Evolutionary conservation across 2,888 invertebrate species (phyloP).

Genomic region (Ctena decussata): DNA sequence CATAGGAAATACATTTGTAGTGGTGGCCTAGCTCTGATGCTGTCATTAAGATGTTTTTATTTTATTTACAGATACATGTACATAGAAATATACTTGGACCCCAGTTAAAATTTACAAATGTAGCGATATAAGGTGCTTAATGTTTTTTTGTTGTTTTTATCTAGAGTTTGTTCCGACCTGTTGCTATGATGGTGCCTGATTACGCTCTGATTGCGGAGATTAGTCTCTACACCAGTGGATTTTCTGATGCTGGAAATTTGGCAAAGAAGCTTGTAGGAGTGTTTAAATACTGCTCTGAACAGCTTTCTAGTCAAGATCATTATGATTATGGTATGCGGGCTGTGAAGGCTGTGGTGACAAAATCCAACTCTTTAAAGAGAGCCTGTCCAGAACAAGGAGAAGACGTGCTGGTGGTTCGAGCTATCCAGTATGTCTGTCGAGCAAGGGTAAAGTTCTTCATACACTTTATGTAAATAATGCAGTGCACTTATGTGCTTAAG

Average conservation of each 20-base stretch:
- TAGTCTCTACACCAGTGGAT: constrained; percentile 86
- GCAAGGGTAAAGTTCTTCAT: constrained; percentile 87
- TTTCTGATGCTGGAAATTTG: constrained; percentile 84
- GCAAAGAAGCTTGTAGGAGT: constrained; percentile 86
- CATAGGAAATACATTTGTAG: too few relatives aligned
- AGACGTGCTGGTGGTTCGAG: constrained; percentile 85
- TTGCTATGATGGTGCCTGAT: constrained; percentile 87
- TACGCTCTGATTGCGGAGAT: constrained; percentile 87
- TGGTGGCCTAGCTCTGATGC: too few relatives aligned
- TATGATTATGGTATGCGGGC: constrained; percentile 87
- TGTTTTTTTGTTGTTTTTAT: too few relatives aligned
- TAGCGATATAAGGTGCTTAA: too few relatives aligned
- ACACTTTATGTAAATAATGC: too few relatives aligned
- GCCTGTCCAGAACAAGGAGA: constrained; percentile 85
- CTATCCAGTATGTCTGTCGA: constrained; percentile 86
- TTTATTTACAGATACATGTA: too few relatives aligned
- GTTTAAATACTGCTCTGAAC: constrained; percentile 86
- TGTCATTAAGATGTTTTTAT: too few relatives aligned
- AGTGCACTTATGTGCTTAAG: too few relatives aligned
- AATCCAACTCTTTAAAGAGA: constrained; percentile 86
- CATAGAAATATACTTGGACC: too few relatives aligned
- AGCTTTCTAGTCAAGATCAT: constrained; percentile 87
- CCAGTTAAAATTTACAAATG: too few relatives aligned
- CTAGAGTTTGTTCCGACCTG: constrained; percentile 86
- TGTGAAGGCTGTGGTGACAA: constrained; percentile 86